Evolutionary conservation across 2,113 vertebrate species (phyloP).

Genomic region (Columbina picui): DNA sequence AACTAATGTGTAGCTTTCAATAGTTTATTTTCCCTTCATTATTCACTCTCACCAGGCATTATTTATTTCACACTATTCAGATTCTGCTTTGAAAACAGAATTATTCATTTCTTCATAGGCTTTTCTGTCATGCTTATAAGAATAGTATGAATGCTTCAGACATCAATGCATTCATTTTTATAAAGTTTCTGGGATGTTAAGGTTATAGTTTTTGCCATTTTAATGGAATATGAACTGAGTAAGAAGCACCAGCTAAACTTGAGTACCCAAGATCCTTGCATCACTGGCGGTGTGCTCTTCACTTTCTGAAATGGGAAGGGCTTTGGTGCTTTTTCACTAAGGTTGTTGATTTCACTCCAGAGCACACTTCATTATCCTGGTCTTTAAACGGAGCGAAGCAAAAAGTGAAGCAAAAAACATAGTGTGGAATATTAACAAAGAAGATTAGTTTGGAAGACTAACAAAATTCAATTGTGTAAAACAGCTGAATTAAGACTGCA

Average conservation of each 20-base stretch:
- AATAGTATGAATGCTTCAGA: not conserved
- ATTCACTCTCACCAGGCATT: slow-evolving; percentile 57
- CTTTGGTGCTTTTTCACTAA: not conserved
- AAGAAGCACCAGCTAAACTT: not conserved
- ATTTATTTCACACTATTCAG: slow-evolving; percentile 45
- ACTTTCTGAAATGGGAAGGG: not conserved
- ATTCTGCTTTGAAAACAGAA: slow-evolving; percentile 58
- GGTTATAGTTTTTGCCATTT: not conserved
- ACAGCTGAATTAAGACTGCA: not conserved
- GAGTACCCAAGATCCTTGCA: not conserved
- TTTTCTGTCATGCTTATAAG: slow-evolving; percentile 32
- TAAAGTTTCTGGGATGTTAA: not conserved
- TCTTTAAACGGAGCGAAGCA: not conserved
- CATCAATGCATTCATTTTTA: not conserved
- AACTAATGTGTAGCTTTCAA: slow-evolving; percentile 36
- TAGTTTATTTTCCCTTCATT: slow-evolving; percentile 57
- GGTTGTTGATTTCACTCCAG: not conserved
- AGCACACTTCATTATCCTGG: not conserved
- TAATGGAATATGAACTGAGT: not conserved
- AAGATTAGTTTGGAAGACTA: not conserved
- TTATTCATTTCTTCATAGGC: slow-evolving; percentile 55
- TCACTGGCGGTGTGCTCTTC: not conserved
- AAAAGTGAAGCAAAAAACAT: not conserved
- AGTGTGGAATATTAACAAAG: not conserved
- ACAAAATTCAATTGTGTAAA: not conserved